Conservation (phyloP, 2,113 vertebrate genomes). For the Clupea harengus region DNA sequence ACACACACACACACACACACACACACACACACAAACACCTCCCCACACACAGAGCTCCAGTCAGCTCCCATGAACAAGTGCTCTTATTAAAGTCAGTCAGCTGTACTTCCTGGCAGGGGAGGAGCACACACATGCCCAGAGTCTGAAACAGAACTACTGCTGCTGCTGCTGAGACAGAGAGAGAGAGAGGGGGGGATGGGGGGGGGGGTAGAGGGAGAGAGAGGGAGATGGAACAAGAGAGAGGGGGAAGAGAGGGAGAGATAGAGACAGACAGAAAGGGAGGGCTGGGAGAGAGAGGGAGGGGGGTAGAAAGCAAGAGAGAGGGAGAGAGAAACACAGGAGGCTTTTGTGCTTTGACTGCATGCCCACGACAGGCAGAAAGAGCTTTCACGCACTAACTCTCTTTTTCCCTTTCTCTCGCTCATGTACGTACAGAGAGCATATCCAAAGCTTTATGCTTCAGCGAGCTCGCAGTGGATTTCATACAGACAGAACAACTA, state of each 20-base stretch:
- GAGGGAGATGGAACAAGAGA: not conserved
- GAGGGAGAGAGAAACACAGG: constrained; percentile 11
- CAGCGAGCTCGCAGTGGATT: not conserved
- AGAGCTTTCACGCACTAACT: not conserved
- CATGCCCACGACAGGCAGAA: constrained; percentile 2
- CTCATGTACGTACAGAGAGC: constrained; percentile 5
- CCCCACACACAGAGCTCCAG: constrained; percentile 23
- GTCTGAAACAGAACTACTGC: not conserved
- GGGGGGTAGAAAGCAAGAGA: constrained; percentile 9
- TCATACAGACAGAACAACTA: not conserved
- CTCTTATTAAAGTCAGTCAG: constrained; percentile 11
- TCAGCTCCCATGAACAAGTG: constrained; percentile 33
- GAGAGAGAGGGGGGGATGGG: not conserved
- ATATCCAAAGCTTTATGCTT: not conserved
- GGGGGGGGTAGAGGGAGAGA: not conserved
- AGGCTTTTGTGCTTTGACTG: constrained; percentile 16
- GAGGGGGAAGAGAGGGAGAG: constrained; percentile 9
- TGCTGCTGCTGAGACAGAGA: not conserved
- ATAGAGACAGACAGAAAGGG: not conserved
- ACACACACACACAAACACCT: not conserved
- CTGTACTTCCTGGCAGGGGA: constrained; percentile 14
- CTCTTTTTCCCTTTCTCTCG: not conserved
- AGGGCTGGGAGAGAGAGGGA: not conserved
- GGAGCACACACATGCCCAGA: constrained; percentile 15
- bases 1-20: not conserved